phyloP scores from a whole-genome alignment of 92 coral and sea anemone species.

The Epizoanthus rinbou region DNA sequence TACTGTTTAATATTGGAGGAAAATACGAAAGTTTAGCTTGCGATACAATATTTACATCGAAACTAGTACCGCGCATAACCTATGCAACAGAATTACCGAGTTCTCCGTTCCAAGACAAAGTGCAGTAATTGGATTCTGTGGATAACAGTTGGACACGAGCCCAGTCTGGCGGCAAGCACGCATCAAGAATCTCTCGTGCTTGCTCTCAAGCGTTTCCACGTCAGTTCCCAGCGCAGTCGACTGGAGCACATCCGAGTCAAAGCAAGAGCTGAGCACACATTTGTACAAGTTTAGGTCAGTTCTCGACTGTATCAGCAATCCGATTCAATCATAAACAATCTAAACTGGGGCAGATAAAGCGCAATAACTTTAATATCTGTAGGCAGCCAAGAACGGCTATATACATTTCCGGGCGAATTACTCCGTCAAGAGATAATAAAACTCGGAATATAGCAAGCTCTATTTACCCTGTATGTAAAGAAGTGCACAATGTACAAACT shows the following conservation, averaged over 20 bases:
- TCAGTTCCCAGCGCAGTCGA: not conserved
- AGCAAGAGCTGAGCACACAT: not conserved
- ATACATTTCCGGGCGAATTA: not conserved
- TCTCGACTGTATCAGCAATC: not conserved
- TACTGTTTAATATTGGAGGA: too few species aligned
- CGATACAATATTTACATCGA: too few species aligned
- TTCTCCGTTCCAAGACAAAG: slow-evolving; percentile 5
- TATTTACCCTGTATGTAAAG: not conserved
- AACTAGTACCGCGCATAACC: too few species aligned
- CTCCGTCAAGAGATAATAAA: not conserved
- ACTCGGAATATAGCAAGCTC: not conserved
- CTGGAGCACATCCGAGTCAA: not conserved
- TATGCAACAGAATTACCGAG: not conserved
- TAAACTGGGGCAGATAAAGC: not conserved
- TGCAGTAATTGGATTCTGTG: not conserved
- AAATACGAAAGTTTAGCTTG: too few species aligned
- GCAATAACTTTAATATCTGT: not conserved
- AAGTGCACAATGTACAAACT: not conserved
- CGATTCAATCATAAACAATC: not conserved
- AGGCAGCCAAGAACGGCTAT: not conserved
- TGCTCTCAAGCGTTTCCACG: not conserved
- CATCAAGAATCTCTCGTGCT: not conserved
- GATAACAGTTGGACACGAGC: not conserved
- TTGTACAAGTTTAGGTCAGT: not conserved
- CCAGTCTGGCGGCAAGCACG: not conserved